A percentile compares a stretch with the other conserved stretches of the same genome.
Conservation (phyloP, 2,113 vertebrate genomes). For the Zosterops borbonicus region DNA sequence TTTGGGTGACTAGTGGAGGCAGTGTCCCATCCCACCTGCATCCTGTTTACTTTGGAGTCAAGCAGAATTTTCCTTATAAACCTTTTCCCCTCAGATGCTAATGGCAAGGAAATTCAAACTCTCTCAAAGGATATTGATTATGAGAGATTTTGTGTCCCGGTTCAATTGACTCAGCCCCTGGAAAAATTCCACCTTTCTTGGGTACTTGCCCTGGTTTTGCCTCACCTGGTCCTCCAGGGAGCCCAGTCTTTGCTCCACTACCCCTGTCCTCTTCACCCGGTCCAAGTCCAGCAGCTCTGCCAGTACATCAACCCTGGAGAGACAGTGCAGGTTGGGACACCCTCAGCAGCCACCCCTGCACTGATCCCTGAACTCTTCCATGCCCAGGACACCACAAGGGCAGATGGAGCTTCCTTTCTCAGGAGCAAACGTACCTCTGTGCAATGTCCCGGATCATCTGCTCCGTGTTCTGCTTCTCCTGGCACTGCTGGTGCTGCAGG, state of each 20-base stretch:
- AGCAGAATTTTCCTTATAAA: background rate
- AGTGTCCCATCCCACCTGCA: background rate
- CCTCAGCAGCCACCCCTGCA: background rate
- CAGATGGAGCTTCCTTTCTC: background rate
- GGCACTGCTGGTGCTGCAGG: slow-evolving; percentile 76
- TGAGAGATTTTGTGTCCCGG: background rate
- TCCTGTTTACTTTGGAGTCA: background rate
- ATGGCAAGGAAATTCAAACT: background rate
- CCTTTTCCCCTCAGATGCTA: background rate
- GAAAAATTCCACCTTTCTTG: background rate
- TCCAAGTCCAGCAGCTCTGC: slow-evolving; percentile 80
- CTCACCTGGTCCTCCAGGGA: slow-evolving; percentile 90
- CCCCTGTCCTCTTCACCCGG: slow-evolving; percentile 64
- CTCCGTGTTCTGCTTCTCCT: slow-evolving; percentile 79
- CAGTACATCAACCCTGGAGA: slow-evolving; percentile 79
- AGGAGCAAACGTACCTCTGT: slow-evolving; percentile 76
- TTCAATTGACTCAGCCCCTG: background rate
- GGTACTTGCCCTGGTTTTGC: background rate
- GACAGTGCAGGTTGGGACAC: background rate
- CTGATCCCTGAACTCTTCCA: too few relatives aligned
- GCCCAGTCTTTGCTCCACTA: slow-evolving; percentile 74
- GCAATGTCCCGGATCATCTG: slow-evolving; percentile 81
- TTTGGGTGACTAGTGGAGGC: background rate
- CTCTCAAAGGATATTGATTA: background rate
- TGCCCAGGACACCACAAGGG: background rate